Conservation (phyloP, 2,888 invertebrate genomes). For the Oxystoma pomonae region DNA sequence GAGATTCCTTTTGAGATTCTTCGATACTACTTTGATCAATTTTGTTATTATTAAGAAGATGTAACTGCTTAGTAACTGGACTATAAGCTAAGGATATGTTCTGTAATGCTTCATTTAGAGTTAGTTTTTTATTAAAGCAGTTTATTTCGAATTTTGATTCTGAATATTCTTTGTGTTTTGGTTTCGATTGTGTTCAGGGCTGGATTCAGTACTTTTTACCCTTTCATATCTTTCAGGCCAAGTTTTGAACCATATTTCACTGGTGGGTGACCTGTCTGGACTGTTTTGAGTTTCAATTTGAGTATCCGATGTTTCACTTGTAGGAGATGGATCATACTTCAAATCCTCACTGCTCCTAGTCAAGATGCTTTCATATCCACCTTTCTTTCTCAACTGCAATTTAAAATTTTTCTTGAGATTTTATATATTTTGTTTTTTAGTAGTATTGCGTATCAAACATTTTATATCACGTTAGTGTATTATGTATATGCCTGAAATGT, state of each 20-base stretch:
- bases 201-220: slow-evolving; percentile 37
- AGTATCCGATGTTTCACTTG: background rate
- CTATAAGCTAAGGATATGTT: slow-evolving; percentile 72
- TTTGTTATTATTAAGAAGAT: slow-evolving; percentile 53
- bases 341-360: slow-evolving; percentile 24
- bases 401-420: slow-evolving; percentile 19
- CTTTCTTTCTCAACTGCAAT: slow-evolving; percentile 15
- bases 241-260: slow-evolving; percentile 48
- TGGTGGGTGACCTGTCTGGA: slow-evolving; percentile 21
- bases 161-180: slow-evolving; percentile 32
- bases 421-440: too few species aligned
- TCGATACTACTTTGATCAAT: background rate
- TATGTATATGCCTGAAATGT: background rate
- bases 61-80: slow-evolving; percentile 68
- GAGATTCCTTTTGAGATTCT: slow-evolving; percentile 22
- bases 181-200: slow-evolving; percentile 25
- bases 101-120: slow-evolving; percentile 65
- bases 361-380: slow-evolving; percentile 20
- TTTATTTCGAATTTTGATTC: slow-evolving; percentile 28
- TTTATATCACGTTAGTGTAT: too few species aligned
- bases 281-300: slow-evolving; percentile 4
- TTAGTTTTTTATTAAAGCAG: slow-evolving; percentile 51
- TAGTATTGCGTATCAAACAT: too few species aligned
- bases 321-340: background rate
- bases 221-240: slow-evolving; percentile 51